Percentiles rank a stretch among this genome's conserved stretches.
phyloP scores from a whole-genome alignment of 2,113 vertebrate genomes.

The Gallinago jamesoni region DNA sequence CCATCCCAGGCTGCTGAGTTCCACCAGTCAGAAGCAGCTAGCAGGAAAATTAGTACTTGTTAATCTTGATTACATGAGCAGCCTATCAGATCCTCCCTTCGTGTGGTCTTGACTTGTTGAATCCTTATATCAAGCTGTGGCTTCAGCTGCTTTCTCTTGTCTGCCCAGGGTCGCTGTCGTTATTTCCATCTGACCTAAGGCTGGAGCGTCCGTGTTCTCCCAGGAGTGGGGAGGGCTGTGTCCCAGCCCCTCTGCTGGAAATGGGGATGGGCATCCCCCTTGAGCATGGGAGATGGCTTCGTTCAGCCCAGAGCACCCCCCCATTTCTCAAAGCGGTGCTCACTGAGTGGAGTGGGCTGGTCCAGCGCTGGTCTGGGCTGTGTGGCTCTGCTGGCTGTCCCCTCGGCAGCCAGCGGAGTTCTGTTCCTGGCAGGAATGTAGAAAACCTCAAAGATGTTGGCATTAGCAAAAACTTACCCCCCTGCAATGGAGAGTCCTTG shows the following conservation, averaged over 20 bases:
- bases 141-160: background rate
- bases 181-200: rapidly evolving
- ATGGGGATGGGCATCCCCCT: background rate
- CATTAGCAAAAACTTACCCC: background rate
- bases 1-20: background rate
- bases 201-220: rapidly evolving
- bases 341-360: background rate
- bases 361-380: background rate
- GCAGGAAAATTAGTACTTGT: background rate
- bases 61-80: background rate
- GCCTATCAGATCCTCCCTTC: background rate
- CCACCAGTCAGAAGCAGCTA: background rate
- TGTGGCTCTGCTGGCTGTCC: background rate
- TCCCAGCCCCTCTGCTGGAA: background rate
- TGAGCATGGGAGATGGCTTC: background rate
- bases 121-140: background rate
- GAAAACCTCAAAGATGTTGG: background rate
- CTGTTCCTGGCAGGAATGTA: background rate
- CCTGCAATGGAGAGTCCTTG: rapidly evolving
- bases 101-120: background rate
- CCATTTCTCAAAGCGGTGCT: background rate
- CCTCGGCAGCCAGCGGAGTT: background rate
- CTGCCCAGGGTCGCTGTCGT: rapidly evolving
- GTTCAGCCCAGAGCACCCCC: background rate
- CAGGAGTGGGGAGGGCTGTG: background rate